These are phyloP conservation scores for Melanotaenia nigrans DNA, from an alignment of 2,797 vertebrate species.

Conservation along the genomic window DNA sequence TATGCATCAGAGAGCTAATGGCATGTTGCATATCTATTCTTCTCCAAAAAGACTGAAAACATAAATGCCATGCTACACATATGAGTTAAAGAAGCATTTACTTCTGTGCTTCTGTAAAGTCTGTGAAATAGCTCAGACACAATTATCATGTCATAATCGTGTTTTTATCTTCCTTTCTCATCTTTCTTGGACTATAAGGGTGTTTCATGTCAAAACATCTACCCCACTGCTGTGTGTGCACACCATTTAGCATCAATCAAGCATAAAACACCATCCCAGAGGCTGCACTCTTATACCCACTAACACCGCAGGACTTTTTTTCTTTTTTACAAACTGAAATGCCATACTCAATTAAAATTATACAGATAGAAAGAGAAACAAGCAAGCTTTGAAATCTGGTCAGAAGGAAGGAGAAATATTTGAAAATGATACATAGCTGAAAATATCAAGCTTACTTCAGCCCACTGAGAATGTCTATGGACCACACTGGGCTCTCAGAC, in stretches of 20 bases:
- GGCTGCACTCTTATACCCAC: conserved; percentile 52
- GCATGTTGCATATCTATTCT: conserved; percentile 28
- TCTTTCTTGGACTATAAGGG: conserved; percentile 39
- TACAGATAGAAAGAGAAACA: conserved; percentile 28
- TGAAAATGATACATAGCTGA: conserved; percentile 53
- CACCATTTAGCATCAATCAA: conserved; percentile 72
- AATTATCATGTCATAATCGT: conserved; percentile 28
- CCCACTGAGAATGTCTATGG: conserved; percentile 35
- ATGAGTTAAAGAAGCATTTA: not conserved
- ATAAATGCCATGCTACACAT: conserved; percentile 32
- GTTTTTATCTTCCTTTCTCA: conserved; percentile 27
- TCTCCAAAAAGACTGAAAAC: conserved; percentile 48
- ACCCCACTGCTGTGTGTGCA: conserved; percentile 50
- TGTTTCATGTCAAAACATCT: conserved; percentile 58
- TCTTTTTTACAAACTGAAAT: conserved; percentile 25
- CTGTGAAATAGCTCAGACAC: conserved; percentile 19
- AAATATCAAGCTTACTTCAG: conserved; percentile 40
- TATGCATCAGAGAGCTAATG: conserved; percentile 25
- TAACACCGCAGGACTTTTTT: conserved; percentile 36
- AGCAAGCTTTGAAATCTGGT: conserved; percentile 50
- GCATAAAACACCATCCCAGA: conserved; percentile 69
- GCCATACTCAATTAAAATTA: conserved; percentile 56
- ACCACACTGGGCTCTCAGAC: conserved; percentile 33
- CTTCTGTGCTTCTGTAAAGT: not conserved
- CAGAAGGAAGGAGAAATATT: conserved; percentile 46